These are phyloP conservation scores for Neotoxoptera formosana DNA, from an alignment of 1,140 invertebrate genomes.

Conservation along the genomic window DNA sequence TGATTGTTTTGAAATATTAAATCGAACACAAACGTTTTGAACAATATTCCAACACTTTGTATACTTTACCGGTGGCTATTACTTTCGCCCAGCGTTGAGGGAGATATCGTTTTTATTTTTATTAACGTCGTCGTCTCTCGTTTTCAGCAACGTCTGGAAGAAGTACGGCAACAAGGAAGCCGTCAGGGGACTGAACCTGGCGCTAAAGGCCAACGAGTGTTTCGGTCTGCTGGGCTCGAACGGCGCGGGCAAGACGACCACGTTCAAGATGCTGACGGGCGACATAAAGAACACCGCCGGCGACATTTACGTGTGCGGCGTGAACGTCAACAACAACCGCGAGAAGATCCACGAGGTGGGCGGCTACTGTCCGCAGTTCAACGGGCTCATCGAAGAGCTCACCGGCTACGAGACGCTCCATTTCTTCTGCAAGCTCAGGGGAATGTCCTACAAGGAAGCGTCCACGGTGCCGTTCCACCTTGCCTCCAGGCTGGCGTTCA, in stretches of 20 bases:
- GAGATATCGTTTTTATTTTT: not conserved
- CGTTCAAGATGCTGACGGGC: conserved; percentile 90
- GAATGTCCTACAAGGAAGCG: conserved; percentile 66
- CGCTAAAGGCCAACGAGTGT: conserved; percentile 72
- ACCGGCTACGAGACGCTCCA: conserved; percentile 66
- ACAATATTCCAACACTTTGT: too few species aligned
- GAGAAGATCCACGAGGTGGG: conserved; percentile 60
- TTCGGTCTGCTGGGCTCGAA: conserved; percentile 90
- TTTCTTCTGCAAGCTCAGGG: conserved; percentile 64
- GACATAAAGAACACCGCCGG: conserved; percentile 57
- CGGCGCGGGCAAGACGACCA: conserved; percentile 83
- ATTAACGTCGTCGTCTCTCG: not conserved
- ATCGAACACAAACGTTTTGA: not conserved
- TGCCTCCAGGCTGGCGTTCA: conserved; percentile 50
- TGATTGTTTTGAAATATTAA: too few species aligned
- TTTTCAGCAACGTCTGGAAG: conserved; percentile 52
- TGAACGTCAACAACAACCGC: conserved; percentile 26
- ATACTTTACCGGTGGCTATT: too few species aligned
- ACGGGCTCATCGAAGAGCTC: conserved; percentile 69
- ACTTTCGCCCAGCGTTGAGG: too few species aligned
- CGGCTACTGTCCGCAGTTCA: conserved; percentile 66
- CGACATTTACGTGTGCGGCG: conserved; percentile 56
- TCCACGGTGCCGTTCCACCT: conserved; percentile 59
- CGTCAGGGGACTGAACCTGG: conserved; percentile 57
- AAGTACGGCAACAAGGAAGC: conserved; percentile 56